Evolutionary conservation across 2,888 invertebrate genomes (phyloP).

Genomic region (Pinctada fucata): DNA sequence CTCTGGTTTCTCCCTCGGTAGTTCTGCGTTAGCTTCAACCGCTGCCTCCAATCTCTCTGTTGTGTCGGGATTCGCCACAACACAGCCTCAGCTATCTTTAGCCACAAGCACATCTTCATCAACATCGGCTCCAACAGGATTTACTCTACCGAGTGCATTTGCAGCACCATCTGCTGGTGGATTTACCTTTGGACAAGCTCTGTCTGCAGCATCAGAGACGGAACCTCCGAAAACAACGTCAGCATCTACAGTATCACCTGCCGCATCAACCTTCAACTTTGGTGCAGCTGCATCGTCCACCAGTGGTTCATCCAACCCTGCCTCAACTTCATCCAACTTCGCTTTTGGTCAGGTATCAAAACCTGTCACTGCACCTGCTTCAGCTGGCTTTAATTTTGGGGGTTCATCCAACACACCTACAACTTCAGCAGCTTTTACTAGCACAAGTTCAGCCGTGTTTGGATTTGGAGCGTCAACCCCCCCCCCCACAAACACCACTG

Average conservation of each 20-base stretch:
- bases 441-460: too few species aligned
- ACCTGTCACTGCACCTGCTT: background rate
- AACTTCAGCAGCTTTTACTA: background rate
- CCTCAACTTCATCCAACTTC: background rate
- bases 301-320: too few species aligned
- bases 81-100: background rate
- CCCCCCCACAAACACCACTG: background rate
- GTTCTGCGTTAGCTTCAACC: background rate
- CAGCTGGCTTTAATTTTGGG: background rate
- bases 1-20: background rate
- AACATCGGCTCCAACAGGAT: too few species aligned
- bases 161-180: background rate
- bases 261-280: too few species aligned
- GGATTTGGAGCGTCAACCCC: too few species aligned
- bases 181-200: too few species aligned
- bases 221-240: too few species aligned
- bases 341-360: background rate
- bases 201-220: too few species aligned
- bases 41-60: background rate
- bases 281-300: too few species aligned
- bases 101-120: too few species aligned
- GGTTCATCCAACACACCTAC: background rate
- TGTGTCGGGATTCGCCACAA: background rate
- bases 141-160: background rate
- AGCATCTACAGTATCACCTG: too few species aligned